Conservation (phyloP, 2,888 invertebrate genomes). For the Ophion obscuratus region DNA sequence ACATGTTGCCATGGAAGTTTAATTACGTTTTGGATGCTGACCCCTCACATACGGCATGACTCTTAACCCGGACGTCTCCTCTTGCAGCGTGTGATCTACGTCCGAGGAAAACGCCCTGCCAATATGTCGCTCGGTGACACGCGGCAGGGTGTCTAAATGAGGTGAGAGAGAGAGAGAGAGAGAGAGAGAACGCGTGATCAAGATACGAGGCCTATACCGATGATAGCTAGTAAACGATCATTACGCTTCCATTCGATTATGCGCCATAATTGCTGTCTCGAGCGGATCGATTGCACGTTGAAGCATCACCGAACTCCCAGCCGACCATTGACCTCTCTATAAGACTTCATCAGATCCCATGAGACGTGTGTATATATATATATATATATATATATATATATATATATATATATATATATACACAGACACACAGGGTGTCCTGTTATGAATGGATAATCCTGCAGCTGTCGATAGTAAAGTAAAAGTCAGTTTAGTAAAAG, state of each 20-base stretch:
- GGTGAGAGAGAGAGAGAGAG: conserved; percentile 25
- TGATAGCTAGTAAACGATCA: conserved; percentile 81
- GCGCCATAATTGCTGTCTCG: conserved; percentile 78
- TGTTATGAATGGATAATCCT: no score
- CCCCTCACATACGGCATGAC: neutral
- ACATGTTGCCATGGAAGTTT: neutral
- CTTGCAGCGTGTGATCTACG: neutral
- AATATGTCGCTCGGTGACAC: neutral
- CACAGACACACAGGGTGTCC: no score
- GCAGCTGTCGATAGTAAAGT: no score
- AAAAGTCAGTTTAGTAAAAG: no score
- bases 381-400: neutral
- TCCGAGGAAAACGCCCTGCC: neutral
- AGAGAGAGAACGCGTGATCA: conserved; percentile 29
- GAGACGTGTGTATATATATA: conserved; percentile 10
- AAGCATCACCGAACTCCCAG: conserved; percentile 39
- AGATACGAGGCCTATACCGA: conserved; percentile 74
- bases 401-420: neutral
- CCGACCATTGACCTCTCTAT: conserved; percentile 36
- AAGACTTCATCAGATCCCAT: conserved; percentile 34
- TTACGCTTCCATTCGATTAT: conserved; percentile 80
- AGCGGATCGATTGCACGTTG: conserved; percentile 77
- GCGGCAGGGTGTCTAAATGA: neutral
- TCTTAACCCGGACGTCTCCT: neutral
- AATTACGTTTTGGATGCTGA: neutral